Percentiles rank a stretch among this genome's conserved stretches.
Conservation (phyloP, 23 tunicate species). For the Styela plicata region DNA sequence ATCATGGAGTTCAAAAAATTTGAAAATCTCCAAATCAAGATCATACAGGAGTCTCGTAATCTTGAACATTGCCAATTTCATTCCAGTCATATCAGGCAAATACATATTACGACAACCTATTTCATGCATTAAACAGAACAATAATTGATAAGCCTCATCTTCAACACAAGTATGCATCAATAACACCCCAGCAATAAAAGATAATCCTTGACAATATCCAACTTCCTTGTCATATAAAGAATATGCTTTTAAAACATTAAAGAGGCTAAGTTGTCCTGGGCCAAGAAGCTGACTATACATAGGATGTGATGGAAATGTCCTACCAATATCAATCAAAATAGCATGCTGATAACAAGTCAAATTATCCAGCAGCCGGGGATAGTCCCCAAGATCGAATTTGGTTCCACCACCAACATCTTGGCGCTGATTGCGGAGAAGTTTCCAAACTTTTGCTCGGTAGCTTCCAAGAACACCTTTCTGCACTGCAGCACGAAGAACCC, state of each 20-base stretch:
- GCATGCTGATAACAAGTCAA: conserved; percentile 90
- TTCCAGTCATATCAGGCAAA: conserved; percentile 81
- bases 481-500: conserved; percentile 58
- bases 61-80: conserved; percentile 73
- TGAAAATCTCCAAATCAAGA: conserved; percentile 56
- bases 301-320: conserved; percentile 87
- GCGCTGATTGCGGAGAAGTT: conserved; percentile 62
- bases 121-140: conserved; percentile 53
- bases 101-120: conserved; percentile 61
- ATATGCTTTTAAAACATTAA: conserved; percentile 83
- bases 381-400: conserved; percentile 7
- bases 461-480: conserved; percentile 53
- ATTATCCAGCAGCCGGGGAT: conserved; percentile 46
- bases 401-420: conserved; percentile 2
- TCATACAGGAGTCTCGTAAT: conserved; percentile 79
- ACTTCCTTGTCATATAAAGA: conserved; percentile 73
- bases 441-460: conserved; percentile 78
- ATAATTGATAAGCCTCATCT: conserved; percentile 35
- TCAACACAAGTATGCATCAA: conserved; percentile 62
- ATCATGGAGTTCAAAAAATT: conserved; percentile 60
- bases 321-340: conserved; percentile 86
- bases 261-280: conserved; percentile 70
- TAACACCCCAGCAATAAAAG: conserved; percentile 81
- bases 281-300: conserved; percentile 68
- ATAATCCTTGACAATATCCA: conserved; percentile 93